Conservation (phyloP, 1,140 invertebrate species). For the Drosophila simulans region DNA sequence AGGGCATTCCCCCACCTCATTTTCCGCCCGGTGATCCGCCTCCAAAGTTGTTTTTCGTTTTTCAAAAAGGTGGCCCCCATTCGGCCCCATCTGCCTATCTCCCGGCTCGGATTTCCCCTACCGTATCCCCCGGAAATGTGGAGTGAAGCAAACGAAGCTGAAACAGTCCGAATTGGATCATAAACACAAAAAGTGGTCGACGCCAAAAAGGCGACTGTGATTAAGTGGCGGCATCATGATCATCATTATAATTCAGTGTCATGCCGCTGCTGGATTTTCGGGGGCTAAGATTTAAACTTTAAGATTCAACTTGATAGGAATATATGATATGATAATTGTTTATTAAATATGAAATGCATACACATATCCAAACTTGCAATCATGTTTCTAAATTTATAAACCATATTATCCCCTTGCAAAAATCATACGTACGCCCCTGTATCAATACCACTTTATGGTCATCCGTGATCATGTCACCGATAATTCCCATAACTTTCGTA, state of each 20-base stretch:
- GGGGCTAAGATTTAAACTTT: not conserved
- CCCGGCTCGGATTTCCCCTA: constrained; percentile 7
- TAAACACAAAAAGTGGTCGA: constrained; percentile 39
- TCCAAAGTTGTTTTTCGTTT: constrained; percentile 11
- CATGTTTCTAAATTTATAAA: not conserved
- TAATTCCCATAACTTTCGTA: constrained; percentile 46
- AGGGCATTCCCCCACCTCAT: constrained; percentile 3
- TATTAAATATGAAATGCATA: too few species aligned
- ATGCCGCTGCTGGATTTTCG: not conserved
- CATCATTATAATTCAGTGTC: constrained; percentile 18
- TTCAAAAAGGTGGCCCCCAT: constrained; percentile 25
- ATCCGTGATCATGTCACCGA: constrained; percentile 52
- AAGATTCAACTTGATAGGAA: too few species aligned
- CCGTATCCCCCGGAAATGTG: constrained; percentile 4
- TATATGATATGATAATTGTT: too few species aligned
- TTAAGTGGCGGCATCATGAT: constrained; percentile 13
- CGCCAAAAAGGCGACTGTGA: constrained; percentile 14
- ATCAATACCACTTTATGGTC: constrained; percentile 5
- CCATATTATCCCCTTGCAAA: not conserved
- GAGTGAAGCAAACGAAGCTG: constrained; percentile 27
- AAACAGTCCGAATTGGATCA: constrained; percentile 44
- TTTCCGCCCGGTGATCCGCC: not conserved
- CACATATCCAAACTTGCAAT: too few species aligned
- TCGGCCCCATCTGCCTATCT: not conserved
- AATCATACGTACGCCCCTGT: not conserved